These are phyloP conservation scores for Lates calcarifer DNA, from an alignment of 2,113 vertebrate genomes.

Conservation along the genomic window DNA sequence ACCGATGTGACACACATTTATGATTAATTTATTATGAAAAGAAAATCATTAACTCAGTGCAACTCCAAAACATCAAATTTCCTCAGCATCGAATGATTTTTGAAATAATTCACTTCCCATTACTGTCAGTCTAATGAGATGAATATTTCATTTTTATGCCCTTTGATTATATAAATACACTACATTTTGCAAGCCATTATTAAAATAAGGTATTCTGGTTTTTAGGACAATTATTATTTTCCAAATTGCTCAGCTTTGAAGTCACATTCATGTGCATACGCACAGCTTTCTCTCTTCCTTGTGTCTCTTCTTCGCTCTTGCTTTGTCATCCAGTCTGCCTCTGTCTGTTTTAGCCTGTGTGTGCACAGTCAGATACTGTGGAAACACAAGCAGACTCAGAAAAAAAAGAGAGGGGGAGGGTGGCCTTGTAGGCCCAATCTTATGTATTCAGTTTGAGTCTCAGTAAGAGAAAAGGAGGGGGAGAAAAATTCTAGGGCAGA, in stretches of 20 bases:
- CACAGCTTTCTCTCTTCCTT: background rate
- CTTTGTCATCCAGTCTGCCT: conserved; percentile 62
- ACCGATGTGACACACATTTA: background rate
- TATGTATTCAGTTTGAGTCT: conserved; percentile 77
- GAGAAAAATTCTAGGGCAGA: conserved; percentile 66
- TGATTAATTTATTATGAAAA: background rate
- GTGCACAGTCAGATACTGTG: conserved; percentile 50
- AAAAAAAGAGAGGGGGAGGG: conserved; percentile 40
- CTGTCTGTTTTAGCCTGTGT: conserved; percentile 50
- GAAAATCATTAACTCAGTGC: background rate
- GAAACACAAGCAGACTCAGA: conserved; percentile 45
- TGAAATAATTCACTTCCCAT: background rate
- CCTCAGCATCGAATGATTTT: background rate
- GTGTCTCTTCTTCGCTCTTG: conserved; percentile 39
- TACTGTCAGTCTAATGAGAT: background rate
- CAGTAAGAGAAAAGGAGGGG: conserved; percentile 49
- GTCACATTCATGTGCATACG: background rate
- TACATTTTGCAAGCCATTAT: background rate
- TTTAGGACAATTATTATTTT: conserved; percentile 13
- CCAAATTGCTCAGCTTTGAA: conserved; percentile 19
- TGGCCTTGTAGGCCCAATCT: conserved; percentile 37
- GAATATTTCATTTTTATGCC: background rate
- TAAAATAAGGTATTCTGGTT: background rate
- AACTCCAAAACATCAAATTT: background rate
- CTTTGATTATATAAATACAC: background rate